Conservation (phyloP, 1,140 invertebrate species). For the Cheumatopsyche charites region DNA sequence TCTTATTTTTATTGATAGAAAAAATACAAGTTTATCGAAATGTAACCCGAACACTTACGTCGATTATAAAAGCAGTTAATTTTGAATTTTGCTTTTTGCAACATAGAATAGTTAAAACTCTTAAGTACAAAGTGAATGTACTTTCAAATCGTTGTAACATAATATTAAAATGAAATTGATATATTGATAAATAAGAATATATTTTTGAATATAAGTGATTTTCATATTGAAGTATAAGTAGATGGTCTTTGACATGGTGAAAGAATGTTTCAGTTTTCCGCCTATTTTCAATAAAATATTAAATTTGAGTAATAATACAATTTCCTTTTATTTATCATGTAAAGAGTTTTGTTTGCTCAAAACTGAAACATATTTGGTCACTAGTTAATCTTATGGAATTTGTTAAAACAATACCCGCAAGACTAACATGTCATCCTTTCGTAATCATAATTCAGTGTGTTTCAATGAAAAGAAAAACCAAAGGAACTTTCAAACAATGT, state of each 20-base stretch:
- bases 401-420: no score
- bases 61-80: neutral
- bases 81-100: neutral
- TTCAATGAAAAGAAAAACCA: constrained; percentile 1
- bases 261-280: no score
- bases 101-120: neutral
- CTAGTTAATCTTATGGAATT: no score
- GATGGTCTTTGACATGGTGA: no score
- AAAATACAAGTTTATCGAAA: neutral
- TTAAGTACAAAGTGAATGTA: constrained; percentile 2
- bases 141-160: neutral
- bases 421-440: no score
- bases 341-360: no score
- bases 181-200: constrained; percentile 5
- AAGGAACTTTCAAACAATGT: neutral
- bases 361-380: no score
- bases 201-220: neutral
- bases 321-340: no score
- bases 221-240: neutral
- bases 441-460: no score
- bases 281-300: no score
- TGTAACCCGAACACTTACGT: neutral
- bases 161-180: neutral
- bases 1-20: no score
- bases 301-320: no score